These are phyloP conservation scores for Astatoreochromis straeleni DNA, from an alignment of 2,113 vertebrate species.

Conservation along the genomic window DNA sequence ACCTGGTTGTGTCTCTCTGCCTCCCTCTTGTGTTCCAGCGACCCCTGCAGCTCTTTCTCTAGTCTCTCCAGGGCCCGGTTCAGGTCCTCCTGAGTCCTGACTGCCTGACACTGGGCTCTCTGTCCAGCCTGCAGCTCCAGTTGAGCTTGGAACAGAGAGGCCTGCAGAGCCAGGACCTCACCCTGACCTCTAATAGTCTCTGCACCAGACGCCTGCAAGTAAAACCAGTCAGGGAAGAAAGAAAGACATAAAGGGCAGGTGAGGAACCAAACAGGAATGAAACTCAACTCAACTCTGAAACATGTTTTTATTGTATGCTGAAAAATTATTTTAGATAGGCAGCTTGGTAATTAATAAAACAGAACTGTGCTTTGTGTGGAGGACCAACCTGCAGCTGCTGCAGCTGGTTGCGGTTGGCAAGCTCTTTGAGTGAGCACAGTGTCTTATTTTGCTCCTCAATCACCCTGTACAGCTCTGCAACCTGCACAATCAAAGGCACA, in stretches of 20 bases:
- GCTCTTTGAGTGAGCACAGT: conserved; percentile 78
- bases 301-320: not conserved
- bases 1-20: conserved; percentile 84
- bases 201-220: conserved; percentile 34
- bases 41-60: conserved; percentile 68
- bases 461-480: conserved; percentile 77
- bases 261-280: not conserved
- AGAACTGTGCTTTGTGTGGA: not conserved
- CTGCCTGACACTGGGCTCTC: conserved; percentile 69
- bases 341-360: not conserved
- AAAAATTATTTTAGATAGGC: not conserved
- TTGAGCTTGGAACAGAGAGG: conserved; percentile 80
- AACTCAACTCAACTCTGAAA: not conserved
- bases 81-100: conserved; percentile 73
- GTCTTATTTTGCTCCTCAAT: conserved; percentile 83
- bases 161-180: conserved; percentile 79
- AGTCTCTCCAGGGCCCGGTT: conserved; percentile 66
- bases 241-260: not conserved
- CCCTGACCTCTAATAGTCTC: conserved; percentile 60
- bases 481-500: conserved; percentile 58
- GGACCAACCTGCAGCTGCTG: conserved; percentile 76
- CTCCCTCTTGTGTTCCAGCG: conserved; percentile 77
- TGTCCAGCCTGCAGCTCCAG: conserved; percentile 81
- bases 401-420: conserved; percentile 72
- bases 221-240: too few species aligned